phyloP scores from a whole-genome alignment of 2,888 invertebrate species.

The Agrilus mali region DNA sequence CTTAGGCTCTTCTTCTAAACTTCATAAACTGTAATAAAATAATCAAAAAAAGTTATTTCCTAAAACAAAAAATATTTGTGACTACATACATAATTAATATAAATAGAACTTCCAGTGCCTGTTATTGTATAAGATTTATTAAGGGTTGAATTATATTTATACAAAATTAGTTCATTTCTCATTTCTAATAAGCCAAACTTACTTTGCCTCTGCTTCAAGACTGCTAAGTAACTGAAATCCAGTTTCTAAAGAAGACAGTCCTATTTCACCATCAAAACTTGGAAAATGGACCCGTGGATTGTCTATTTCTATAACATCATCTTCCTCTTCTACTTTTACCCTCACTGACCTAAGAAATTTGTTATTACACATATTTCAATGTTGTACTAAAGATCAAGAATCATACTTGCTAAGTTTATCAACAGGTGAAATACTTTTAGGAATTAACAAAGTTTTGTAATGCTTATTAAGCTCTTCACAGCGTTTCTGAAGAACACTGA shows the following conservation, averaged over 20 bases:
- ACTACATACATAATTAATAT: too few species aligned
- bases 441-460: conserved; percentile 21
- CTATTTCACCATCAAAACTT: conserved; percentile 23
- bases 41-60: too few species aligned
- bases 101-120: too few species aligned
- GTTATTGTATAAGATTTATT: not conserved
- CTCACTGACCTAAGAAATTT: conserved; percentile 17
- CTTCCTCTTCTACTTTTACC: conserved; percentile 23
- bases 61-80: too few species aligned
- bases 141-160: not conserved
- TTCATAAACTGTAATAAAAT: too few species aligned
- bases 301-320: conserved; percentile 20
- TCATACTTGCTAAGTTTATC: conserved; percentile 22
- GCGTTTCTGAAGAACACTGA: conserved; percentile 22
- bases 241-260: conserved; percentile 23
- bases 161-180: not conserved
- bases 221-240: conserved; percentile 28
- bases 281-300: conserved; percentile 26
- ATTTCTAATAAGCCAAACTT: not conserved
- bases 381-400: not conserved
- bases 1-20: too few species aligned
- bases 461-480: conserved; percentile 24
- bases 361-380: not conserved
- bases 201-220: conserved; percentile 27
- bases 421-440: conserved; percentile 19